A percentile compares a stretch with the other conserved stretches of the same genome.
phyloP scores from a whole-genome alignment of 2,797 vertebrate genomes.

The Coregonus ussuriensis region DNA sequence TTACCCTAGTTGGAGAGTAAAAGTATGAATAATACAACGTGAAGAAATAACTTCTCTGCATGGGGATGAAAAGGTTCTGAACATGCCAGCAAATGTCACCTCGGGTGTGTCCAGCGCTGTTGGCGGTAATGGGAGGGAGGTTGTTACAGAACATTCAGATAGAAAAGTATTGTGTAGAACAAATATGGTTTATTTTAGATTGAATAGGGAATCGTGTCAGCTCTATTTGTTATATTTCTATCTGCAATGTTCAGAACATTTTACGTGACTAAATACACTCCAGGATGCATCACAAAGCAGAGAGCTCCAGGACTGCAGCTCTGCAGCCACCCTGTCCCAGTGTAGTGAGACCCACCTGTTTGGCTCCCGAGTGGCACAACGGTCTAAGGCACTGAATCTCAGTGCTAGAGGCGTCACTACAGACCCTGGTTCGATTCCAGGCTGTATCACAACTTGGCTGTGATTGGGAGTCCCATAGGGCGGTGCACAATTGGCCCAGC shows the following conservation, averaged over 20 bases:
- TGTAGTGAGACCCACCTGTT: neutral
- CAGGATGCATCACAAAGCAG: too few species aligned
- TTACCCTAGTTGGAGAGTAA: neutral
- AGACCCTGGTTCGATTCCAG: too few species aligned
- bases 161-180: neutral
- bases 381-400: too few species aligned
- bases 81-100: neutral
- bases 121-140: neutral
- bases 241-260: too few species aligned
- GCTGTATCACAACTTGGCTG: too few species aligned
- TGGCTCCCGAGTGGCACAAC: too few species aligned
- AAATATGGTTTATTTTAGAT: neutral
- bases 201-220: too few species aligned
- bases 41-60: neutral
- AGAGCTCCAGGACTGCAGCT: conserved; percentile 14
- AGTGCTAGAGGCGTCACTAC: too few species aligned
- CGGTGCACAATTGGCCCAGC: too few species aligned
- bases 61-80: neutral
- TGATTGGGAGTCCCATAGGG: too few species aligned
- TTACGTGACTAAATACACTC: too few species aligned
- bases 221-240: too few species aligned
- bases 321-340: conserved; percentile 40
- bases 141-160: neutral
- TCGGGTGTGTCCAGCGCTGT: neutral
- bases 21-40: neutral